phyloP scores from a whole-genome alignment of 2,797 vertebrate species.

The Remorina albescens region DNA sequence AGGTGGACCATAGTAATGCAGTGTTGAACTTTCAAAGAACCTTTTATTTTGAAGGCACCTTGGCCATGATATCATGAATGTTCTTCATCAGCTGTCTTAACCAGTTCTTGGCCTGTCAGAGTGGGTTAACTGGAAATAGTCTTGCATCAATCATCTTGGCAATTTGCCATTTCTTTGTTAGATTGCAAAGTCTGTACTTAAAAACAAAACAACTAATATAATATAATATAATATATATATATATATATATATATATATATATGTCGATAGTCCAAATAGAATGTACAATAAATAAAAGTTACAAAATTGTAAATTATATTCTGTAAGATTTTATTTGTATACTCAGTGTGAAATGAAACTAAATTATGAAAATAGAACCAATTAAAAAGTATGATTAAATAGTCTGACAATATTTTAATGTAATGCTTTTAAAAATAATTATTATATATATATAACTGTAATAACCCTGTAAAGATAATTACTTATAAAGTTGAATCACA shows the following conservation, averaged over 20 bases:
- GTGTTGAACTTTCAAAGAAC: neutral
- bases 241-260: too few relatives aligned
- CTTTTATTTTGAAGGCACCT: neutral
- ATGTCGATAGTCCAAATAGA: too few relatives aligned
- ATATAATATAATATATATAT: too few relatives aligned
- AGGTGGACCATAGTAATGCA: constrained; percentile 2
- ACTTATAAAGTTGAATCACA: neutral
- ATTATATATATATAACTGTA: too few relatives aligned
- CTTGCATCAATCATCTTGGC: neutral
- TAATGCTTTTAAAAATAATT: too few relatives aligned
- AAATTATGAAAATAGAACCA: neutral
- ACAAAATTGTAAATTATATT: neutral
- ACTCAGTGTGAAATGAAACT: neutral
- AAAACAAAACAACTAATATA: too few relatives aligned
- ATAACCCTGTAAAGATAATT: neutral
- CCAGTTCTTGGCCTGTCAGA: constrained; percentile 3
- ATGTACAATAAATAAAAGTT: too few relatives aligned
- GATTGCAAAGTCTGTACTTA: neutral
- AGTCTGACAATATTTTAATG: neutral
- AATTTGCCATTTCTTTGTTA: neutral
- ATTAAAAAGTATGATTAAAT: too few relatives aligned
- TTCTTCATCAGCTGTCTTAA: neutral
- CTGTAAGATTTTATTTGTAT: neutral
- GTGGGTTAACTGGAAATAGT: neutral
- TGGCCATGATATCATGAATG: neutral